Evolutionary conservation across 2,113 vertebrate genomes (phyloP), one percentile per base, ranked within the genome.

Genomic region (Coturnix japonica): DNA sequence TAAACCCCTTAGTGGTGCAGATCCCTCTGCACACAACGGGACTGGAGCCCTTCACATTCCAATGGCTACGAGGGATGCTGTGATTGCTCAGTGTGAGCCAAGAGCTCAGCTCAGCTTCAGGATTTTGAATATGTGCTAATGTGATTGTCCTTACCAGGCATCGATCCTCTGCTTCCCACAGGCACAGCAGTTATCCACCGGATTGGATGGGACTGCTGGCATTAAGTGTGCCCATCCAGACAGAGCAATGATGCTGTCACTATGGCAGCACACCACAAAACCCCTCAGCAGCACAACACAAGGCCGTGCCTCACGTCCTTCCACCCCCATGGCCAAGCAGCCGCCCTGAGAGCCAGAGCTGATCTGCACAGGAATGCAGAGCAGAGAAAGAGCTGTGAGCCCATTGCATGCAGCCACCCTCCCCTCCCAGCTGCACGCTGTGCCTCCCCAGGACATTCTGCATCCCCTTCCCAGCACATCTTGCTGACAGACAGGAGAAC

Each of bases 111-210:
- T 66, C 11, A 17, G 31, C 35, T 14, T 64, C 17, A 72, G 61
- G 46, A 61, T 81, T 91, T 75, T 66, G 82, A 65, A 59, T 66
- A 74, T 51, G 53, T 80, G 78, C n/a, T 94, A 80, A 90, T 30
- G 59, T 73, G 81, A 79, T 80, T 67, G 82, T 89, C 44, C n/a
- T 78, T 86, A 60, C 66, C 33, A 60, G 60, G 33, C 5, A 0
- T 56, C 53, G 76, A 94, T 71, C 77, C 39, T 30, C 67, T 39
- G 22, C 41, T 76, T 64, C 51, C 69, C 65, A 16, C 44, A 51
- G 59, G 33, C 56, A 56, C 47, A 75, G 28, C 61, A 44, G 76
- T 20, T 6, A 7, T 15, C 37, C 11, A 11, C 23, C 37, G 49
- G 57, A 47, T 51, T 87, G 81, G 71, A 69, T 35, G 44, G 39